A percentile compares a stretch with the other conserved stretches of the same genome.
These are phyloP conservation scores for Mythimna loreyi DNA, from an alignment of 2,888 invertebrate genomes.

Conservation along the genomic window DNA sequence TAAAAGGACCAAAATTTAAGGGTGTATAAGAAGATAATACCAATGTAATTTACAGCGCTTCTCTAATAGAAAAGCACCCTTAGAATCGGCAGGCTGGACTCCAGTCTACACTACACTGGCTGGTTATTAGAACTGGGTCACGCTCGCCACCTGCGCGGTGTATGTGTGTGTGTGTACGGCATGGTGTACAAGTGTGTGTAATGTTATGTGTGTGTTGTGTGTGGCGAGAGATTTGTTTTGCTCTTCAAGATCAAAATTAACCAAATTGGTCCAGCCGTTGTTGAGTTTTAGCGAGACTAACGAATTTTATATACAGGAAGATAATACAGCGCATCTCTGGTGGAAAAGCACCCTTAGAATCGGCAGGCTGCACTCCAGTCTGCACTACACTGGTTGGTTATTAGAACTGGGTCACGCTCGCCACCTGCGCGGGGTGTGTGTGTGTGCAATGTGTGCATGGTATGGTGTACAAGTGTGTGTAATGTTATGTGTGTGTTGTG, in stretches of 20 bases:
- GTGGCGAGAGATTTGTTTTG: slow-evolving; percentile 10
- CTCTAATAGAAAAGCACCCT: neutral
- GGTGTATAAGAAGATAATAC: too few relatives aligned
- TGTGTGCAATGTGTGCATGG: slow-evolving; percentile 2
- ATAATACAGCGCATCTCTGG: too few relatives aligned
- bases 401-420: slow-evolving; percentile 61
- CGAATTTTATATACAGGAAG: too few relatives aligned
- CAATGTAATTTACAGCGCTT: too few relatives aligned
- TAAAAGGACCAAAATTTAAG: too few relatives aligned
- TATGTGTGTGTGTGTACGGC: neutral
- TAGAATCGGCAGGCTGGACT: slow-evolving; percentile 54
- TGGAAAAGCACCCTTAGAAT: slow-evolving; percentile 21
- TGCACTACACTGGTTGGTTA: slow-evolving; percentile 44
- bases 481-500: neutral
- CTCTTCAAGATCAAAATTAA: too few relatives aligned
- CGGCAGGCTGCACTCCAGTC: slow-evolving; percentile 50
- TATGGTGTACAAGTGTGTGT: neutral
- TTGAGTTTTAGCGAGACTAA: too few relatives aligned
- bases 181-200: neutral
- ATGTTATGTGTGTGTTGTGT: neutral
- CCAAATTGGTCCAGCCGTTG: too few relatives aligned
- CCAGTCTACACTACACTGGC: slow-evolving; percentile 39
- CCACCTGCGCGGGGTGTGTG: slow-evolving; percentile 37
- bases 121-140: slow-evolving; percentile 61
- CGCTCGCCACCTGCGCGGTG: slow-evolving; percentile 44